These are phyloP conservation scores for Esox niger DNA, from an alignment of 2,113 vertebrate species.

Conservation along the genomic window DNA sequence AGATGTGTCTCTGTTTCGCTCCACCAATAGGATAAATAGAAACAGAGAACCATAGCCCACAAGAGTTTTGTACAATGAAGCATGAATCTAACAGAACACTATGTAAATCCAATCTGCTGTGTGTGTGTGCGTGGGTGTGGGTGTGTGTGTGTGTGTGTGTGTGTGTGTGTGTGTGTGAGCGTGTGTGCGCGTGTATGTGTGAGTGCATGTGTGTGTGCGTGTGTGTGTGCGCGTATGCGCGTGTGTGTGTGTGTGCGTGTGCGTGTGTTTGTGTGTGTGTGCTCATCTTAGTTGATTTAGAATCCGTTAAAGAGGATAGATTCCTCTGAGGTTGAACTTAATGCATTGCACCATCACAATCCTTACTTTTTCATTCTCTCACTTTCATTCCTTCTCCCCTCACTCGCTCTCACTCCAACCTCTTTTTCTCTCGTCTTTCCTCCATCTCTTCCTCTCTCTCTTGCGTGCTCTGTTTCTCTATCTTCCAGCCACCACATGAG, in stretches of 20 bases:
- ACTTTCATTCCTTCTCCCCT: conserved; percentile 31
- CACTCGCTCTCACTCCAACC: no score
- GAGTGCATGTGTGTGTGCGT: conserved; percentile 56
- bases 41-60: conserved; percentile 38
- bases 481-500: conserved; percentile 63
- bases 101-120: conserved; percentile 54
- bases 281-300: conserved; percentile 63
- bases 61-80: conserved; percentile 66
- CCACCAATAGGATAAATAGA: conserved; percentile 59
- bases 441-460: no score
- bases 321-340: conserved; percentile 63
- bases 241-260: conserved; percentile 54
- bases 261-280: conserved; percentile 57
- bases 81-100: conserved; percentile 58
- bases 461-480: no score
- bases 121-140: conserved; percentile 54
- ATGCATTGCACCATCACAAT: conserved; percentile 57
- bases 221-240: conserved; percentile 54
- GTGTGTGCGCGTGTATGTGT: conserved; percentile 55
- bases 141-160: conserved; percentile 54
- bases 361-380: no score
- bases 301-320: conserved; percentile 43
- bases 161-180: conserved; percentile 54
- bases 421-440: no score
- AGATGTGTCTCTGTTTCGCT: conserved; percentile 23